Evolutionary conservation across 1,140 invertebrate genomes (phyloP).

Genomic region (Cepaea nemoralis): DNA sequence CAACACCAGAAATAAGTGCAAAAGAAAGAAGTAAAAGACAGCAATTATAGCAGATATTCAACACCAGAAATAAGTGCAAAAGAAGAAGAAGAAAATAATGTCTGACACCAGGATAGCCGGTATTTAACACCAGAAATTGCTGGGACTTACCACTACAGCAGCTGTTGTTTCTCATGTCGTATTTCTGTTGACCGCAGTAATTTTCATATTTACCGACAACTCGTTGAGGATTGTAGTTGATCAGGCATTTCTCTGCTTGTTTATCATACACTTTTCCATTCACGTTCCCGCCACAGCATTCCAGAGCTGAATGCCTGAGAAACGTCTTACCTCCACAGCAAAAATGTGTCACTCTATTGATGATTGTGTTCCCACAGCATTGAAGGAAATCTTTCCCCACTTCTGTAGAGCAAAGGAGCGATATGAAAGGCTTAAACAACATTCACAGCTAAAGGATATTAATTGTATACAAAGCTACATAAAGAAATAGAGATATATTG

Average conservation of each 20-base stretch:
- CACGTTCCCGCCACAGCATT: neutral
- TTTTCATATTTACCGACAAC: neutral
- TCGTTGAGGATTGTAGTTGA: neutral
- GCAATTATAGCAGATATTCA: too few species aligned
- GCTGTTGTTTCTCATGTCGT: neutral
- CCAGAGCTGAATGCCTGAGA: neutral
- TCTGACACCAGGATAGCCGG: too few species aligned
- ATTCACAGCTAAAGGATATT: too few species aligned
- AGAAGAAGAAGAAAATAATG: too few species aligned
- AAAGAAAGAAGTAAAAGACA: too few species aligned
- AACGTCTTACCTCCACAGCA: neutral
- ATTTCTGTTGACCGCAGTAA: neutral
- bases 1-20: too few species aligned
- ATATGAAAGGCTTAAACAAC: too few species aligned
- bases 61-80: too few species aligned
- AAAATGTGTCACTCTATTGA: neutral
- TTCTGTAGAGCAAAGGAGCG: too few species aligned
- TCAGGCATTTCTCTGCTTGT: neutral
- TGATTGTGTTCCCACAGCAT: neutral
- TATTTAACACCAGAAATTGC: too few species aligned
- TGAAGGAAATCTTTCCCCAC: neutral
- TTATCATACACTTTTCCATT: neutral
- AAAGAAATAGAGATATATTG: too few species aligned
- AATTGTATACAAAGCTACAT: too few species aligned
- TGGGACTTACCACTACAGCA: conserved; percentile 22